Evolutionary conservation across 2,797 vertebrate species (phyloP).

Genomic region (Falco naumanni): DNA sequence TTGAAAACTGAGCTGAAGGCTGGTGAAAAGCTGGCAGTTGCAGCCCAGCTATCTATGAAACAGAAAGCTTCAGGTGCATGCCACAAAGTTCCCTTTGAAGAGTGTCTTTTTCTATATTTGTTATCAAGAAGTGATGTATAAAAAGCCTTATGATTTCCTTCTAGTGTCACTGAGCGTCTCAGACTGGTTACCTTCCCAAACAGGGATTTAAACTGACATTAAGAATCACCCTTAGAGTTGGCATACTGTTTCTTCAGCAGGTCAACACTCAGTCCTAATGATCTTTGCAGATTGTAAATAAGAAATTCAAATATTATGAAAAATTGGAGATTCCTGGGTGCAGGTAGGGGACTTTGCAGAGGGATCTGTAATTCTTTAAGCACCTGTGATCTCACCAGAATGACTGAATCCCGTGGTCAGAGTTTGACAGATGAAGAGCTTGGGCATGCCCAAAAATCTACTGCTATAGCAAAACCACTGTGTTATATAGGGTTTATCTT

Average conservation of each 20-base stretch:
- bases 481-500: background rate
- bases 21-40: conserved; percentile 29
- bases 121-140: background rate
- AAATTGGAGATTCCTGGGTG: background rate
- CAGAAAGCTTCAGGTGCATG: conserved; percentile 11
- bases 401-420: rapidly evolving
- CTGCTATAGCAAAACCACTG: background rate
- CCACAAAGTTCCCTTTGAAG: conserved; percentile 7
- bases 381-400: background rate
- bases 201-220: background rate
- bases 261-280: background rate
- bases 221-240: background rate
- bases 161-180: background rate
- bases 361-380: background rate
- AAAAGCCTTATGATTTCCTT: background rate
- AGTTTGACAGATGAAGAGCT: background rate
- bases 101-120: background rate
- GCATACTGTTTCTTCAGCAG: background rate
- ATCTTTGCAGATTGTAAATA: background rate
- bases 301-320: background rate
- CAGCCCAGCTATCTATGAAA: background rate
- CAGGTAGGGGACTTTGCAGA: background rate
- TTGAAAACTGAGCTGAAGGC: conserved; percentile 18
- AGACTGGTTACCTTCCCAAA: background rate
- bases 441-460: background rate